Evolutionary conservation across 1,140 invertebrate genomes (phyloP).

Genomic region (Drosophila trapezifrons): DNA sequence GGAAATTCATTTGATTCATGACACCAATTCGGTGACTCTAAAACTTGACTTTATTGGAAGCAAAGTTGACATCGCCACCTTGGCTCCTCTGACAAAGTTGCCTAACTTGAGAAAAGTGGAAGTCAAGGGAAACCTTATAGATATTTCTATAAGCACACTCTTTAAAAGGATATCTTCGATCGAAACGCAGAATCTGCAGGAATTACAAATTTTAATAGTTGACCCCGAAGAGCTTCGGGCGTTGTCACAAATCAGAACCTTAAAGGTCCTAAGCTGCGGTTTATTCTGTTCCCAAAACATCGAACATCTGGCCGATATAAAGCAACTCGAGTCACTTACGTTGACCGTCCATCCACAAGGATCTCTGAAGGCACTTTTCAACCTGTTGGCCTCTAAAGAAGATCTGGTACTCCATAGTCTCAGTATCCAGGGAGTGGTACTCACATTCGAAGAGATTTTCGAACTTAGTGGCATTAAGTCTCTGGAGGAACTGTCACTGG

Average conservation of each 20-base stretch:
- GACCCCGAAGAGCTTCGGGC: background rate
- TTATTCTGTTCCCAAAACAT: background rate
- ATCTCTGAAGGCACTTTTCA: background rate
- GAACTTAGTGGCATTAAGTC: background rate
- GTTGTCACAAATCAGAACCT: background rate
- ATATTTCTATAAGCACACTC: background rate
- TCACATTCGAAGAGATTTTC: background rate
- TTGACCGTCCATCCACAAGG: conserved; percentile 5
- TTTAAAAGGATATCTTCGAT: background rate
- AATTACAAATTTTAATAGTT: background rate
- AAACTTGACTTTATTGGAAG: background rate
- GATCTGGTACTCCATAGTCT: background rate
- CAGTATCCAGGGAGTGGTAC: background rate
- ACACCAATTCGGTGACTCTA: background rate
- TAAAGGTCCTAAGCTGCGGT: background rate
- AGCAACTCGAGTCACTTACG: conserved; percentile 1
- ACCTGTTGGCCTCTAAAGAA: background rate
- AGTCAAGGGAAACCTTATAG: background rate
- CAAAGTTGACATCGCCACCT: background rate
- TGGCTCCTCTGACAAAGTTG: background rate
- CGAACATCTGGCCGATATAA: background rate
- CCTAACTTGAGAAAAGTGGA: background rate
- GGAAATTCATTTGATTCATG: background rate
- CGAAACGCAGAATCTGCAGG: background rate
- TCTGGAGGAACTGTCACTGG: background rate